Conservation (phyloP, 2,888 invertebrate species). For the Microdon myrmicae region DNA sequence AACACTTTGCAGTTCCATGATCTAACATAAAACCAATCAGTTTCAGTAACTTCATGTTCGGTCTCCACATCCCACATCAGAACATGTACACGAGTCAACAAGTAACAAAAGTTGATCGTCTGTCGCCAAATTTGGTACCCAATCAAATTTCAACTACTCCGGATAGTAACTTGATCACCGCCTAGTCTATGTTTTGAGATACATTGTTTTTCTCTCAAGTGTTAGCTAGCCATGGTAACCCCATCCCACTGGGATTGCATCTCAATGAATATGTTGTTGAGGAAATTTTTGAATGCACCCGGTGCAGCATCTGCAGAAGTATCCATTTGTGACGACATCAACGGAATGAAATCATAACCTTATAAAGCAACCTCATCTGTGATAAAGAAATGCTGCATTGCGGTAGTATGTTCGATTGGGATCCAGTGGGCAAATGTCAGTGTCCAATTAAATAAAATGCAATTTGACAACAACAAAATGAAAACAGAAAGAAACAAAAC, state of each 20-base stretch:
- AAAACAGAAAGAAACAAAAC: too few species aligned
- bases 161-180: slow-evolving; percentile 14
- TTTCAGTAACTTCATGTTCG: too few species aligned
- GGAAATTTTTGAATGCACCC: slow-evolving; percentile 45
- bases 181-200: slow-evolving; percentile 38
- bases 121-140: slow-evolving; percentile 45
- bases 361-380: slow-evolving; percentile 32
- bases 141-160: slow-evolving; percentile 51
- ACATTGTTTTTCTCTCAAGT: slow-evolving; percentile 19
- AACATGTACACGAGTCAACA: too few species aligned
- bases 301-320: slow-evolving; percentile 12
- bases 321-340: slow-evolving; percentile 32
- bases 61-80: too few species aligned
- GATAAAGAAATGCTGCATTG: slow-evolving; percentile 42
- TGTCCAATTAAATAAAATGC: slow-evolving; percentile 49
- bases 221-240: slow-evolving; percentile 6
- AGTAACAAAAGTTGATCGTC: too few species aligned
- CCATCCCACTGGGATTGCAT: slow-evolving; percentile 46
- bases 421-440: slow-evolving; percentile 50
- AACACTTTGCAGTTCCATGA: too few species aligned
- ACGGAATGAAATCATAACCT: slow-evolving; percentile 15
- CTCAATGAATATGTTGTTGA: slow-evolving; percentile 40
- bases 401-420: slow-evolving; percentile 44
- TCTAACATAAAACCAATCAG: too few species aligned
- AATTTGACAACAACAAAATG: slow-evolving; percentile 44